Base-by-base conservation (phyloP, 2,888 invertebrate species). In the Brenthis daphne region DNA sequence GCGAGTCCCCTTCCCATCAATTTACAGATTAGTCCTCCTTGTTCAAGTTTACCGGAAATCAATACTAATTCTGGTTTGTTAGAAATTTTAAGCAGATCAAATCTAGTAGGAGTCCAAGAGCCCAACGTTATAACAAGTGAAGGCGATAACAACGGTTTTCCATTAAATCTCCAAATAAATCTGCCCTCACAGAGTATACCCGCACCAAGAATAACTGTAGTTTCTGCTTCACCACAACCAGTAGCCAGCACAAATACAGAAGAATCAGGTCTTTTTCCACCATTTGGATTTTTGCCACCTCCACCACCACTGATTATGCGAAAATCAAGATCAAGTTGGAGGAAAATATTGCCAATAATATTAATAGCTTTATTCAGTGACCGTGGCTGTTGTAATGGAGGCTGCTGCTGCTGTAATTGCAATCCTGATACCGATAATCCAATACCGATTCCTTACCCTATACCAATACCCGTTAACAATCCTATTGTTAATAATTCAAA, bases 111-210 rank as follows among this genome's bases (percentile, higher is more conserved):
- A 48, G 12, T 24, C 12, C 63, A 69, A 16, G 70, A 70, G 55
- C 37, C 74, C 4, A 55, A 67, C 6, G 29, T 66, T 6, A 50
- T 72, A 24, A 70, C 71, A 24, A 71, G 48, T 60, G 68, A 71
- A 14, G 53, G 53, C 4, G 63, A 65, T 48, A 72, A 73, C 54
- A 60, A 60, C 12, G 65, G 72, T 6, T 64, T 74, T 43, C 87
- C 88, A 2, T 73, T 86, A 61, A 83, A 76, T 73, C 77, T 87
- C 16, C 81, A 86, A 71, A 82, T 87, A 37, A 84, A 82, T 64
- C 64, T 87, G 43, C 84, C 87, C 58, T 69, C 83, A 5, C 77
- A 81, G 43, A 77, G 69, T 12, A 64, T 74, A n/a, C 77, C 81
- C 33, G 76, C 80, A 20, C 84, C 85, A 13, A 73, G 71, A 37